phyloP scores from a whole-genome alignment of 2,888 invertebrate genomes.

The Mongoloraphidia duomilia region DNA sequence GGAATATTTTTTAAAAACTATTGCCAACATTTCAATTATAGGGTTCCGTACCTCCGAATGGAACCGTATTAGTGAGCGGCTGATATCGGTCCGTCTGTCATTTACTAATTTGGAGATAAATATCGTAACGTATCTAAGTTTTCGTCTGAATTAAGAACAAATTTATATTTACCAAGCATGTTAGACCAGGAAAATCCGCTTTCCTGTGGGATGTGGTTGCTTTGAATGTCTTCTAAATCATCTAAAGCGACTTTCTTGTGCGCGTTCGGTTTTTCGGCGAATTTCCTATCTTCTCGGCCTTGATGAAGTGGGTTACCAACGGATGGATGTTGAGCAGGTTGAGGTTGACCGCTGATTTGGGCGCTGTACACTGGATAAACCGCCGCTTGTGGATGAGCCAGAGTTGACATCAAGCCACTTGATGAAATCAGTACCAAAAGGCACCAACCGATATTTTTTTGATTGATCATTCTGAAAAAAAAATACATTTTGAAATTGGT shows the following conservation, averaged over 20 bases:
- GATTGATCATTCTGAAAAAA: conserved; percentile 41
- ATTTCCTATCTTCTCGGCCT: conserved; percentile 53
- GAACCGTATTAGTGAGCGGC: no score
- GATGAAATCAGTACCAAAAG: conserved; percentile 40
- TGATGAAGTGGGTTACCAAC: conserved; percentile 10
- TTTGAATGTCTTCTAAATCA: conserved; percentile 67
- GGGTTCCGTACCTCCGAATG: no score
- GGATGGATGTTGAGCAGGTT: not conserved
- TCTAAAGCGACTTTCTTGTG: conserved; percentile 76
- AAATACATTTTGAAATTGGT: not conserved
- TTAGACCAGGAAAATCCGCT: conserved; percentile 77
- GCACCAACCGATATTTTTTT: conserved; percentile 53
- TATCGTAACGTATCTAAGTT: no score
- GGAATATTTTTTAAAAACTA: no score
- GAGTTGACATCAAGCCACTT: conserved; percentile 45
- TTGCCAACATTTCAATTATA: no score
- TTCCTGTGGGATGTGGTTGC: conserved; percentile 60
- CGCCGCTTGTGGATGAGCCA: conserved; percentile 47
- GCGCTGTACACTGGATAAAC: not conserved
- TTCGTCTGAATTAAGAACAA: no score
- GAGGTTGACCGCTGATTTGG: conserved; percentile 6
- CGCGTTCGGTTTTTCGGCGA: conserved; percentile 77
- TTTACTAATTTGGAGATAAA: no score
- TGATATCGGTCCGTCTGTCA: no score
- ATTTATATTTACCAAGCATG: conserved; percentile 46